Evolutionary conservation across 2,888 invertebrate genomes (phyloP).

Genomic region (Pandemis corylana): DNA sequence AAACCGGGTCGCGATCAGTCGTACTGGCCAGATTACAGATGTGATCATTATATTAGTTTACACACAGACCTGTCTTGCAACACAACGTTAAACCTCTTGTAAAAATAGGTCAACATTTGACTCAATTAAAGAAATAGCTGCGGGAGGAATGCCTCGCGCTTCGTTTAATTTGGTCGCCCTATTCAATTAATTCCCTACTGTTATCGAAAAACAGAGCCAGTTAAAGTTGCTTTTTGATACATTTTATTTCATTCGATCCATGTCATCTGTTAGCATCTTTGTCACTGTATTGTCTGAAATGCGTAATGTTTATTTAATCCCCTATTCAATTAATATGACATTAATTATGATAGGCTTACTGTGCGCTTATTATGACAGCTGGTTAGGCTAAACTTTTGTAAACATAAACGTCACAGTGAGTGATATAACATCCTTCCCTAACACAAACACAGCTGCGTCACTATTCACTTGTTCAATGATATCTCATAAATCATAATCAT

Average conservation of each 20-base stretch:
- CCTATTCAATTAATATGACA: background rate
- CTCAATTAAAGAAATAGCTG: constrained; percentile 27
- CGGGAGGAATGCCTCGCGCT: constrained; percentile 24
- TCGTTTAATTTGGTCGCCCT: constrained; percentile 22
- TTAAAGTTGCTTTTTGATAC: background rate
- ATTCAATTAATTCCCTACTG: background rate
- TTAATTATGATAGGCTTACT: background rate
- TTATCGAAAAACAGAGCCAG: background rate
- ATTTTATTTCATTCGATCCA: too few relatives aligned
- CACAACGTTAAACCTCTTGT: background rate
- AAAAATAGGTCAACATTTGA: constrained; percentile 32
- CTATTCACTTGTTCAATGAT: background rate
- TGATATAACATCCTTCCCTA: constrained; percentile 14
- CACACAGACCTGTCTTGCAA: background rate
- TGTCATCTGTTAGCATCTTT: too few relatives aligned
- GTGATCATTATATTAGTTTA: background rate
- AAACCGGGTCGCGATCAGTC: background rate
- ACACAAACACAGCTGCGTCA: constrained; percentile 1
- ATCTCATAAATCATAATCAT: background rate
- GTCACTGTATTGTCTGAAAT: too few relatives aligned
- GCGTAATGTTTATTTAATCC: too few relatives aligned
- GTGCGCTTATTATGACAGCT: background rate
- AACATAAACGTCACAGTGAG: constrained; percentile 8
- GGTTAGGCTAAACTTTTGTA: background rate
- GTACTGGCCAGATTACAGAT: background rate